Conservation (phyloP, 2,113 vertebrate species). For the Vombatus ursinus region DNA sequence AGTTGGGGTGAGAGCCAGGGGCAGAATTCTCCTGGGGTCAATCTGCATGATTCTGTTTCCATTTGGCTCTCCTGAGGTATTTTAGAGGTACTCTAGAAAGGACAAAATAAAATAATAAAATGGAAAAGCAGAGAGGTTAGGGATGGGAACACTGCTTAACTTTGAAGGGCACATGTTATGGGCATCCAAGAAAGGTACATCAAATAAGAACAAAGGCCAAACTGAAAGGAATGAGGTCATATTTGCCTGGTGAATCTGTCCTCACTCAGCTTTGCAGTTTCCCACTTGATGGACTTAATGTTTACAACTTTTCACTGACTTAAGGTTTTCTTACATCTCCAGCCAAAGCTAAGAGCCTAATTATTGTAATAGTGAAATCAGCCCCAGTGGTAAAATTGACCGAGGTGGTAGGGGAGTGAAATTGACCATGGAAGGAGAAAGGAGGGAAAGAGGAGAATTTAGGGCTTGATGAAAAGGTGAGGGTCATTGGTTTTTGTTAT, state of each 20-base stretch:
- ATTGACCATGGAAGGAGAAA: slow-evolving; percentile 4
- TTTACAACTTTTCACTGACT: slow-evolving; percentile 15
- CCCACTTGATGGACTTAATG: slow-evolving; percentile 12
- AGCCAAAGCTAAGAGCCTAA: slow-evolving; percentile 43
- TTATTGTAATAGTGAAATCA: slow-evolving; percentile 34
- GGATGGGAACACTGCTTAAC: not conserved
- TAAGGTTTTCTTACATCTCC: slow-evolving; percentile 39
- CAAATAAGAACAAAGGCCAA: slow-evolving; percentile 4
- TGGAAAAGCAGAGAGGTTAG: not conserved
- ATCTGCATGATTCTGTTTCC: not conserved
- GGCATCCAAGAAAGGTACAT: not conserved
- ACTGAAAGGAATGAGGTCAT: slow-evolving; percentile 18
- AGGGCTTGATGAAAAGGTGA: not conserved
- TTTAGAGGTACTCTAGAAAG: not conserved
- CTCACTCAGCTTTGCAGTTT: not conserved
- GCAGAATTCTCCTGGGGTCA: not conserved
- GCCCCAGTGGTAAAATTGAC: slow-evolving; percentile 46
- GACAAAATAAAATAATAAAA: not conserved
- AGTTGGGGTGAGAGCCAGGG: not conserved
- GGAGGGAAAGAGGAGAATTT: not conserved
- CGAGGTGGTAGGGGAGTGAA: slow-evolving; percentile 34
- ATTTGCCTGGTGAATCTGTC: slow-evolving; percentile 17
- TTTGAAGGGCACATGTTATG: not conserved
- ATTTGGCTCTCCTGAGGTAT: not conserved
- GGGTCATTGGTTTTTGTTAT: not conserved